phyloP scores from a whole-genome alignment of 2,113 vertebrate genomes.

The Megaceryle maxima region DNA sequence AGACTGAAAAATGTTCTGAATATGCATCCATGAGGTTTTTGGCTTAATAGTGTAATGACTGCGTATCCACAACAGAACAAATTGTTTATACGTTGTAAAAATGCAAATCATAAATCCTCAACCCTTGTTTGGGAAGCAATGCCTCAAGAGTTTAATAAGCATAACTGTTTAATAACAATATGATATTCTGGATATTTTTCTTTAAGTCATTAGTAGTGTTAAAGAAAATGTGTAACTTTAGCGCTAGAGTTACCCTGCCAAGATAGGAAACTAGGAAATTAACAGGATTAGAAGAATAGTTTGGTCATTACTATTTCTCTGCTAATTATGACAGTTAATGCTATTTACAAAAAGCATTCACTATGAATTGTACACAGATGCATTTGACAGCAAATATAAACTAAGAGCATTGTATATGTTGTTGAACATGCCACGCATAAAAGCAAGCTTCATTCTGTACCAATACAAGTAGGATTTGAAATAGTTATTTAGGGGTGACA shows the following conservation, averaged over 20 bases:
- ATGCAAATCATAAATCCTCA: neutral
- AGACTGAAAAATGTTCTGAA: neutral
- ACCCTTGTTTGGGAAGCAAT: neutral
- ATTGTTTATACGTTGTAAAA: neutral
- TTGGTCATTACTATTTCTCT: neutral
- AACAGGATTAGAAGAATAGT: neutral
- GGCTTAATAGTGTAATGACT: neutral
- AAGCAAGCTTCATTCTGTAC: neutral
- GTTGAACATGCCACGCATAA: neutral
- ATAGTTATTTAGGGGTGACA: neutral
- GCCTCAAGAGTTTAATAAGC: neutral
- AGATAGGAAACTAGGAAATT: neutral
- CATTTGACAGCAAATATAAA: neutral
- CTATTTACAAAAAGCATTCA: neutral
- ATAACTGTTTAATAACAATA: neutral
- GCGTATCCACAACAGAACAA: neutral
- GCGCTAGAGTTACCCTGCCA: neutral
- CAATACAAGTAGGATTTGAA: neutral
- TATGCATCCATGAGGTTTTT: neutral
- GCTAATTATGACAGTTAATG: neutral
- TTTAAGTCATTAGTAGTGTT: neutral
- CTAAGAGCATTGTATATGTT: neutral
- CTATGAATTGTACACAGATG: neutral
- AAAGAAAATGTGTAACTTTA: neutral
- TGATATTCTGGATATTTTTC: neutral